phyloP scores from a whole-genome alignment of 2,797 vertebrate species.

The Lagocephalus sceleratus region DNA sequence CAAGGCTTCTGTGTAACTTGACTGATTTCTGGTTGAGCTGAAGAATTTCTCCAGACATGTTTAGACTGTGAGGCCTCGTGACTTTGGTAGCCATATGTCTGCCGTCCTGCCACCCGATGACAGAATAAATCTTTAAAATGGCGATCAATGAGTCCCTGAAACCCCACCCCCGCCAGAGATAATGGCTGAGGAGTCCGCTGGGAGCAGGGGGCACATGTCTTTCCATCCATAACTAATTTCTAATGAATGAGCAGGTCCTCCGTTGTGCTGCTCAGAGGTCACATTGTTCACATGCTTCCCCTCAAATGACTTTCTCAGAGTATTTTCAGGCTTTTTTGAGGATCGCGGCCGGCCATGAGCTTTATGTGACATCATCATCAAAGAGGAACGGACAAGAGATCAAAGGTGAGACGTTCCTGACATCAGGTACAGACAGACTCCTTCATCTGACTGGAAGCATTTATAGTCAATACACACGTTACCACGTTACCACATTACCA shows the following conservation, averaged over 20 bases:
- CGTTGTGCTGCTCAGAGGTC: conserved; percentile 59
- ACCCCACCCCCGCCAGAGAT: conserved; percentile 64
- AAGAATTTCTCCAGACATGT: conserved; percentile 45
- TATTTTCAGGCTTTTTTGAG: conserved; percentile 11
- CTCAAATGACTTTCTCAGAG: conserved; percentile 8
- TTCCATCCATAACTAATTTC: conserved; percentile 68
- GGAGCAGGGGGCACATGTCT: conserved; percentile 63
- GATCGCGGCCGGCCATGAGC: not conserved
- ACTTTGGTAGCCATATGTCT: conserved; percentile 52
- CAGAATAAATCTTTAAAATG: conserved; percentile 66
- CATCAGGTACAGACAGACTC: too few relatives aligned
- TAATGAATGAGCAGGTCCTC: conserved; percentile 68
- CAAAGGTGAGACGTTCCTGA: too few relatives aligned
- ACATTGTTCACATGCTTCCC: conserved; percentile 67
- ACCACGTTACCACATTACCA: too few relatives aligned
- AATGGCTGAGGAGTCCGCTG: conserved; percentile 60
- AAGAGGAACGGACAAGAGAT: too few relatives aligned
- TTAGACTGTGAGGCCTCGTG: conserved; percentile 46
- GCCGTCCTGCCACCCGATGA: conserved; percentile 60
- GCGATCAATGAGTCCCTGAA: conserved; percentile 61
- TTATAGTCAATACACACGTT: too few relatives aligned
- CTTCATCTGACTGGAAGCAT: too few relatives aligned
- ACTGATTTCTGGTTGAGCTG: conserved; percentile 18
- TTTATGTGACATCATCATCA: too few relatives aligned
- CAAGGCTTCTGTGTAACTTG: not conserved